Conservation (phyloP, 2,797 vertebrate species). For the Tachyglossus aculeatus region DNA sequence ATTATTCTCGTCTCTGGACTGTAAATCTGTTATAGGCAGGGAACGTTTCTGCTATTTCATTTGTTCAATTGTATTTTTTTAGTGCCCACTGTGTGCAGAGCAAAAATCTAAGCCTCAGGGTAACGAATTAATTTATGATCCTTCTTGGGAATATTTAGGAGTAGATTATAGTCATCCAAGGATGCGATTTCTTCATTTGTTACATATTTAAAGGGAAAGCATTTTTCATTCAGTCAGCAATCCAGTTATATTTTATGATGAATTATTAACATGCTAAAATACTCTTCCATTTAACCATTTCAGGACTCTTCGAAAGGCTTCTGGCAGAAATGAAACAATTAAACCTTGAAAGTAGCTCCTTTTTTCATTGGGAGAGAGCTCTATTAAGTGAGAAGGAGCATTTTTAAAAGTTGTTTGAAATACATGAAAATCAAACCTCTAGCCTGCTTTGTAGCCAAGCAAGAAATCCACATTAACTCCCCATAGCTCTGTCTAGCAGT, state of each 20-base stretch:
- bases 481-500: not conserved
- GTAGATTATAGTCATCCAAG: constrained; percentile 3
- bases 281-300: constrained; percentile 1
- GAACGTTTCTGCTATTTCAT: too few species aligned
- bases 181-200: constrained; percentile 20
- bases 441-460: not conserved
- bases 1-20: too few species aligned
- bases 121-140: not conserved
- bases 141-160: not conserved
- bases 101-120: not conserved
- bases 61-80: too few species aligned
- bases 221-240: constrained; percentile 9
- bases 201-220: constrained; percentile 6
- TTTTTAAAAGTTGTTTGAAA: constrained; percentile 22
- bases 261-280: not conserved
- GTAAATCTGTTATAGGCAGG: too few species aligned
- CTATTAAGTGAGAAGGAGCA: constrained; percentile 5
- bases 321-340: constrained; percentile 6
- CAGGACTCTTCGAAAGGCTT: not conserved
- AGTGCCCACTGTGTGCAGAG: too few species aligned
- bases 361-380: constrained; percentile 11
- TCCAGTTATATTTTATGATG: constrained; percentile 2
- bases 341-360: not conserved
- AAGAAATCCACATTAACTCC: not conserved
- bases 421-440: too few species aligned